These are phyloP conservation scores for Hepsetus odoe DNA, from an alignment of 2,113 vertebrate species.

Conservation along the genomic window DNA sequence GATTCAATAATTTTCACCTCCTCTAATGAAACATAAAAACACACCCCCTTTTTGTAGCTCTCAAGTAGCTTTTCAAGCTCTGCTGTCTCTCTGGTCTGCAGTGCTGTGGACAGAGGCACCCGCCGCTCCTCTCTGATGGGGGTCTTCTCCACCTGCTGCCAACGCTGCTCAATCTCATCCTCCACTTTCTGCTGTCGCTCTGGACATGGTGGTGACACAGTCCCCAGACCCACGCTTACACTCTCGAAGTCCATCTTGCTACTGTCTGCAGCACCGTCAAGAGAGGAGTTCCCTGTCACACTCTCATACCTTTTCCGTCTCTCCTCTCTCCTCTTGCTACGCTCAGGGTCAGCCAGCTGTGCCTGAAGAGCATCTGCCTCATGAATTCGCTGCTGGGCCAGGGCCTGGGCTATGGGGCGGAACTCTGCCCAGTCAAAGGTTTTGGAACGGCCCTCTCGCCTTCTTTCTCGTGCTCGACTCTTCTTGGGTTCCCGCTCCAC, in stretches of 20 bases:
- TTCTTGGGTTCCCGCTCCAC: conserved; percentile 71
- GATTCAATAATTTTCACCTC: too few species aligned
- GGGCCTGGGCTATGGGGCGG: conserved; percentile 78
- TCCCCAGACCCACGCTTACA: neutral
- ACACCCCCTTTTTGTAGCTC: conserved; percentile 76
- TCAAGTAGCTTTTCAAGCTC: conserved; percentile 77
- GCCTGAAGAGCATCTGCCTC: conserved; percentile 69
- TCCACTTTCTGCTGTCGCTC: conserved; percentile 76
- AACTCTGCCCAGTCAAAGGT: conserved; percentile 84
- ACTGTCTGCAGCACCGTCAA: conserved; percentile 19
- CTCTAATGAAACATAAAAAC: neutral
- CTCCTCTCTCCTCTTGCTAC: conserved; percentile 73
- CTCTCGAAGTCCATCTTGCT: conserved; percentile 62
- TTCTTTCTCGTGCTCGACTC: conserved; percentile 75
- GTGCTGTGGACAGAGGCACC: conserved; percentile 67
- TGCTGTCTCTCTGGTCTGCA: conserved; percentile 60
- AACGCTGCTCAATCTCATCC: conserved; percentile 80
- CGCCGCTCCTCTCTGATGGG: conserved; percentile 78
- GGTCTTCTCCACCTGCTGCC: conserved; percentile 81
- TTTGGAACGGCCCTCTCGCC: conserved; percentile 79
- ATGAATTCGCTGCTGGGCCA: conserved; percentile 77
- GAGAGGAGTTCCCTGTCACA: conserved; percentile 54
- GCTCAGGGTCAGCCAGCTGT: conserved; percentile 68
- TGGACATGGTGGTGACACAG: conserved; percentile 35
- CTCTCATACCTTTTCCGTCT: conserved; percentile 74